A percentile compares a stretch with the other conserved stretches of the same genome.
These are phyloP conservation scores for Sclerodermus sp. DNA, from an alignment of 2,888 invertebrate genomes.

Conservation along the genomic window DNA sequence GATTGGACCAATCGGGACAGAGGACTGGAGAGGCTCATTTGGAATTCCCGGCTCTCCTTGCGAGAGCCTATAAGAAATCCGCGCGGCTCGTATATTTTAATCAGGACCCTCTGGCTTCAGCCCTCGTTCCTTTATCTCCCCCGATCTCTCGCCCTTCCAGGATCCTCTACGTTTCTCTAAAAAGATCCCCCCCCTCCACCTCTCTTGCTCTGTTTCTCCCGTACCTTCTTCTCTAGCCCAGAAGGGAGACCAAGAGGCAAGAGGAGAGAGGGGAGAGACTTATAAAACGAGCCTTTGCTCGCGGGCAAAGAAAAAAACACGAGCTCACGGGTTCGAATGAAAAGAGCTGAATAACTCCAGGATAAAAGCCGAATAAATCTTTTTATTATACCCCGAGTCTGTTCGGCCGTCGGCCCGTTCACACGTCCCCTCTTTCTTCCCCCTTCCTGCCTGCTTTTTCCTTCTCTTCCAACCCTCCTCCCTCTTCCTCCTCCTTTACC, in stretches of 20 bases:
- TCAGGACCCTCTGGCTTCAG: conserved; percentile 49
- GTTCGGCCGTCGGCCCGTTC: too few relatives aligned
- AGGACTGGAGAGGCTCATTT: conserved; percentile 46
- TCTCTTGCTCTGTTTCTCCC: conserved; percentile 23
- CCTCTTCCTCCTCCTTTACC: background rate
- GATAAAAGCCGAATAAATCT: conserved; percentile 58
- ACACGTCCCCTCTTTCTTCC: conserved; percentile 8
- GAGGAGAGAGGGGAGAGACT: too few relatives aligned
- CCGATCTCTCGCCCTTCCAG: conserved; percentile 28
- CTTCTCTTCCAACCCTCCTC: background rate
- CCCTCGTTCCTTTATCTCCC: conserved; percentile 17
- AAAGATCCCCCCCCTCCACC: conserved; percentile 6
- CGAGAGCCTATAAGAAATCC: conserved; percentile 44
- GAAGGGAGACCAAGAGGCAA: too few relatives aligned
- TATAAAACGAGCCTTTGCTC: too few relatives aligned
- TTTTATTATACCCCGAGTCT: conserved; percentile 52
- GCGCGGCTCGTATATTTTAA: conserved; percentile 54
- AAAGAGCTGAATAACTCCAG: conserved; percentile 57
- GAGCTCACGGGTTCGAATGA: conserved; percentile 45
- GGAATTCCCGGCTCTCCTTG: conserved; percentile 51
- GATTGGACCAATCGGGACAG: conserved; percentile 13
- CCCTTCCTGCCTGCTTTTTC: too few relatives aligned
- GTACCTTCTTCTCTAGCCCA: conserved; percentile 20
- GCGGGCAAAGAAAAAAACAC: conserved; percentile 32
- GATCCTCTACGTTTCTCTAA: too few relatives aligned